Evolutionary conservation across 2,888 invertebrate species (phyloP).

Genomic region (Heliconius sara): DNA sequence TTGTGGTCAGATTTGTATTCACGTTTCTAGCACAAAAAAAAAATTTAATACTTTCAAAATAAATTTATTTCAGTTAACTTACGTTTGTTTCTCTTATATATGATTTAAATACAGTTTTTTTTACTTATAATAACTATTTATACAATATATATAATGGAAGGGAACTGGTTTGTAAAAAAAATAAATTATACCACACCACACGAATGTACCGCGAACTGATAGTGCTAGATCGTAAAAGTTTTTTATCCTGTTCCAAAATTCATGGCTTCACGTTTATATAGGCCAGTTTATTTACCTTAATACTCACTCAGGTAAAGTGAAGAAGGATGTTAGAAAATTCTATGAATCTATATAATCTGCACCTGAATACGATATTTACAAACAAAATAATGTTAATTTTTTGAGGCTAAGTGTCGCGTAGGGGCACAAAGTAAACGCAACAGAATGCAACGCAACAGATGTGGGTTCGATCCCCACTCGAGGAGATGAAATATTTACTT

Average conservation of each 20-base stretch:
- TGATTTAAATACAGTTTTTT: no score
- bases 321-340: conserved; percentile 6
- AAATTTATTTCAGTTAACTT: background rate
- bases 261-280: conserved; percentile 8
- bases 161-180: background rate
- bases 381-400: background rate
- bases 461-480: no score
- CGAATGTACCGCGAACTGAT: background rate
- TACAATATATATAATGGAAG: background rate
- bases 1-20: background rate
- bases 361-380: background rate
- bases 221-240: background rate
- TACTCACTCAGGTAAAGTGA: conserved; percentile 10
- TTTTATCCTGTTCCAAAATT: conserved; percentile 18
- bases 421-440: no score
- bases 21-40: background rate
- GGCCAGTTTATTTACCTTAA: conserved; percentile 7
- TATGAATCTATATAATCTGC: background rate
- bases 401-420: no score
- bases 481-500: no score
- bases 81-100: no score
- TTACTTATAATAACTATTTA: no score
- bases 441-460: no score
- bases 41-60: background rate
- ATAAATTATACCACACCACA: background rate